phyloP scores from a whole-genome alignment of 2,113 vertebrate genomes.

The Tenrec ecaudatus region DNA sequence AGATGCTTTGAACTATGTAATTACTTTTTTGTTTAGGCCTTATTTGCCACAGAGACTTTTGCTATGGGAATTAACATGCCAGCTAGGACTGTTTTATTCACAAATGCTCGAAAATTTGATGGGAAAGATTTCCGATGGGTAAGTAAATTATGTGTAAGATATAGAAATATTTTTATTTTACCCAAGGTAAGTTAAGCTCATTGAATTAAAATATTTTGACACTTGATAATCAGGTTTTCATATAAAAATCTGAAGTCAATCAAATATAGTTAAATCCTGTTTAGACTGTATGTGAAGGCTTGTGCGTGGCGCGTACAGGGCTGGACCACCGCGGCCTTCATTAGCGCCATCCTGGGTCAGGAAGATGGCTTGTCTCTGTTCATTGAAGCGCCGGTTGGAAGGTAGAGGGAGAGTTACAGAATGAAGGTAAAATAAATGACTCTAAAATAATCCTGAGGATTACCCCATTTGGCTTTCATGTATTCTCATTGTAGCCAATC shows the following conservation, averaged over 20 bases:
- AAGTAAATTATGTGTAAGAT: conserved; percentile 78
- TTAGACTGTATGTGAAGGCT: not conserved
- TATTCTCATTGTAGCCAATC: not conserved
- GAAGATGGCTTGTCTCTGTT: not conserved
- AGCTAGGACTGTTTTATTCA: conserved; percentile 98
- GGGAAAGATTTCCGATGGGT: conserved; percentile 99
- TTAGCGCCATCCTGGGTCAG: not conserved
- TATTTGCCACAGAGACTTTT: conserved; percentile 99
- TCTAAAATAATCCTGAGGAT: not conserved
- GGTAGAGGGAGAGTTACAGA: not conserved
- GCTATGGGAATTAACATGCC: conserved; percentile 99
- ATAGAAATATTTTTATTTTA: not conserved
- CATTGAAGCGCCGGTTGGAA: not conserved
- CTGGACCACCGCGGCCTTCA: not conserved
- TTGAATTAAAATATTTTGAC: not conserved
- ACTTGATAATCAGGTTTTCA: not conserved
- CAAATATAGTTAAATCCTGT: too few relatives aligned
- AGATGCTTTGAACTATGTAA: conserved; percentile 59
- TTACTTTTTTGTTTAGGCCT: conserved; percentile 89
- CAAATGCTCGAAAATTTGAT: conserved; percentile 97
- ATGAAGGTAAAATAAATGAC: not conserved
- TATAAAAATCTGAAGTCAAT: not conserved
- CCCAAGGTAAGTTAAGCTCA: not conserved
- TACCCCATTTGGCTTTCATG: not conserved
- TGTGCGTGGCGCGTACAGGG: not conserved